These are phyloP conservation scores for Papilio helenus DNA, from an alignment of 1,140 invertebrate genomes.

Conservation along the genomic window DNA sequence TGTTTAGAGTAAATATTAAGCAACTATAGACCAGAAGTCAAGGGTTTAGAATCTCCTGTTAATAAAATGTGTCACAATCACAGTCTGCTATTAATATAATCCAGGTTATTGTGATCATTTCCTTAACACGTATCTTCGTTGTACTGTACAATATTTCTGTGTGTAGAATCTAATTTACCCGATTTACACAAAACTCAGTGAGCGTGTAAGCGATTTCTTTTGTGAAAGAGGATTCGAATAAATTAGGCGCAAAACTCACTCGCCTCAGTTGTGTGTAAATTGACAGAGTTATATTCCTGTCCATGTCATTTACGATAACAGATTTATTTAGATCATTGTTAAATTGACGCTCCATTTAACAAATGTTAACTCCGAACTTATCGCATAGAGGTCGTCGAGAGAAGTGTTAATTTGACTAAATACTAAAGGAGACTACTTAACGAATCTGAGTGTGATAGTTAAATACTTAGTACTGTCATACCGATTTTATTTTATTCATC, in stretches of 20 bases:
- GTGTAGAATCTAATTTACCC: slow-evolving; percentile 14
- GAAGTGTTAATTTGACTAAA: no score
- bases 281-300: background rate
- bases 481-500: background rate
- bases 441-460: background rate
- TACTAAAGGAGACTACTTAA: background rate
- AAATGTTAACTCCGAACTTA: no score
- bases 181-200: background rate
- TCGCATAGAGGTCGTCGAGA: no score
- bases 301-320: background rate
- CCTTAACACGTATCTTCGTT: background rate
- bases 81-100: background rate
- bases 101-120: background rate
- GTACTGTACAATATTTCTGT: background rate
- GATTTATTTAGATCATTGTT: background rate
- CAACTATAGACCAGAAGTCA: no score
- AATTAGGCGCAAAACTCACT: slow-evolving; percentile 20
- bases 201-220: slow-evolving; percentile 6
- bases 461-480: background rate
- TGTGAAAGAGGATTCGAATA: slow-evolving; percentile 20
- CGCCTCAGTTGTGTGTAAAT: background rate
- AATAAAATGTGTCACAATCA: background rate
- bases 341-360: no score
- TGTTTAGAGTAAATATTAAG: no score
- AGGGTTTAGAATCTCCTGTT: no score